These are phyloP conservation scores for Aplodontia rufa DNA, from an alignment of 2,113 vertebrate species.

Conservation along the genomic window DNA sequence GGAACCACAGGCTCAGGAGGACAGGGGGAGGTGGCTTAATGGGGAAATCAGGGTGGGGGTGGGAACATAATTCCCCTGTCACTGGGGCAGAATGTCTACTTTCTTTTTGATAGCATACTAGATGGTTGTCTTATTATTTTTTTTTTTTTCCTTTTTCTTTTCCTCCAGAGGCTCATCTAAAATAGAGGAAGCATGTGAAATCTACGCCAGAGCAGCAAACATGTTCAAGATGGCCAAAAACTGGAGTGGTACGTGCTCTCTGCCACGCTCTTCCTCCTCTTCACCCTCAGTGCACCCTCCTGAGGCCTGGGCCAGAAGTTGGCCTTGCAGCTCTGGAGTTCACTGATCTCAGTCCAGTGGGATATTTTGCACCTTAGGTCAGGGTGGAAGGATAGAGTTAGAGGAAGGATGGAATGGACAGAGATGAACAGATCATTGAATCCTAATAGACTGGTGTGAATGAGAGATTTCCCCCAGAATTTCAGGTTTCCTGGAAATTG, in stretches of 20 bases:
- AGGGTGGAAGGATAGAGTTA: no score
- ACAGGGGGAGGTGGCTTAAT: neutral
- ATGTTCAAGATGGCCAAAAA: slow-evolving; percentile 99
- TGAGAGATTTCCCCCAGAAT: neutral
- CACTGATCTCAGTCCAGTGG: neutral
- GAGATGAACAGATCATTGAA: no score
- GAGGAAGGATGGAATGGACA: accelerated
- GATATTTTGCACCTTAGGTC: neutral
- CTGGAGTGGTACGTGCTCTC: slow-evolving; percentile 90
- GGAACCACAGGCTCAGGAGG: accelerated
- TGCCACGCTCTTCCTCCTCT: neutral
- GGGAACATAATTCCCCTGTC: accelerated
- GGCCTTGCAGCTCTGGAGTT: neutral
- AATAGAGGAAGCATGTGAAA: slow-evolving; percentile 94
- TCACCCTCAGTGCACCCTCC: neutral
- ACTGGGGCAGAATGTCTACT: neutral
- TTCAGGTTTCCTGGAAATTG: neutral
- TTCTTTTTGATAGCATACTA: neutral
- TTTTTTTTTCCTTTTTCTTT: neutral
- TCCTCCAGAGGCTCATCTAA: slow-evolving; percentile 91
- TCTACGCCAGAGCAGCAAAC: slow-evolving; percentile 93
- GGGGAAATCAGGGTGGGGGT: neutral
- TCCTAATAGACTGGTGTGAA: neutral
- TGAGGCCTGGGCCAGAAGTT: neutral
- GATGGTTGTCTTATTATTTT: neutral